These are phyloP conservation scores for Eupsilia transversa DNA, from an alignment of 2,888 invertebrate species.

Conservation along the genomic window DNA sequence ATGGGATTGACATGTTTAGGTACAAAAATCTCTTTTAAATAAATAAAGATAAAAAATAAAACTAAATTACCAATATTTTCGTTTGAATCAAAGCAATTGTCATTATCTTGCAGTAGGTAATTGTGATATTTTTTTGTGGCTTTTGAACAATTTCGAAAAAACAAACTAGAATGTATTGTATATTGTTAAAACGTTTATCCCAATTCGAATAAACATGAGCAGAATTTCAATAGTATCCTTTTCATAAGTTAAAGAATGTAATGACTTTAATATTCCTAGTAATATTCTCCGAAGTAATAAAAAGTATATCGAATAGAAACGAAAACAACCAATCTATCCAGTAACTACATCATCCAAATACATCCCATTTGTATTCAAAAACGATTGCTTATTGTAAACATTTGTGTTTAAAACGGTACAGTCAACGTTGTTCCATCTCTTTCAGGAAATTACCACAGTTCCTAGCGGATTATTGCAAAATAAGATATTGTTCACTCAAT, in stretches of 20 bases:
- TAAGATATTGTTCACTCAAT: constrained; percentile 90
- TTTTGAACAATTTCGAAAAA: background rate
- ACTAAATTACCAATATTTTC: too few relatives aligned
- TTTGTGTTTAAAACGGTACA: constrained; percentile 80
- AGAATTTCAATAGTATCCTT: background rate
- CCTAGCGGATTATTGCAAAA: constrained; percentile 89
- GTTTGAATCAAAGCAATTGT: background rate
- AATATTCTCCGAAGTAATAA: background rate
- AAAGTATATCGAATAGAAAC: constrained; percentile 33
- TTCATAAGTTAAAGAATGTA: too few relatives aligned
- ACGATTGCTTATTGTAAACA: constrained; percentile 79
- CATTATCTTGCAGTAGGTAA: background rate
- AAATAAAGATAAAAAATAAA: too few relatives aligned
- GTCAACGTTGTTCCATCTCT: constrained; percentile 84
- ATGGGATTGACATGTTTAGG: too few relatives aligned
- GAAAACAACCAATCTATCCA: constrained; percentile 47
- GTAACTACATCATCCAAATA: constrained; percentile 56
- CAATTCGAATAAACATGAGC: background rate
- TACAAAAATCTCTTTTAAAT: too few relatives aligned
- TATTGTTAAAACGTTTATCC: too few relatives aligned
- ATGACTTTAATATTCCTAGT: background rate
- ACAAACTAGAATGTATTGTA: background rate
- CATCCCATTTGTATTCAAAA: constrained; percentile 75
- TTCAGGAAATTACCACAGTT: constrained; percentile 89
- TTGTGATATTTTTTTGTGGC: too few relatives aligned